These are phyloP conservation scores for Rhineura floridana DNA, from an alignment of 2,113 vertebrate genomes.

Conservation along the genomic window DNA sequence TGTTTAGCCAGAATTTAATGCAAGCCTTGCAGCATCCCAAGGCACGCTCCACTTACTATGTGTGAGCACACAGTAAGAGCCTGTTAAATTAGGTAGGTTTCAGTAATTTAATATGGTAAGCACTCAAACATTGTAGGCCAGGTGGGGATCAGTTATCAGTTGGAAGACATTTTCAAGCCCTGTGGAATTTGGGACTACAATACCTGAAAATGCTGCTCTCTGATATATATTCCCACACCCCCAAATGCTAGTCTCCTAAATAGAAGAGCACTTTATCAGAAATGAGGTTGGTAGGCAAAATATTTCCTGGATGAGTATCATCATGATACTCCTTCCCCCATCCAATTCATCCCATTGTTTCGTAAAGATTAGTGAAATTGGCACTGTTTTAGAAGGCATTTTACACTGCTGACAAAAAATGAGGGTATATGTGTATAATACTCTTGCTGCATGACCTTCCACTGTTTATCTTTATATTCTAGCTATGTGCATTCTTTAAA, in stretches of 20 bases:
- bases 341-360: neutral
- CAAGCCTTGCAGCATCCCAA: fast-evolving
- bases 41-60: neutral
- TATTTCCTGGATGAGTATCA: neutral
- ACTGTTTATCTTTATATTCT: neutral
- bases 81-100: neutral
- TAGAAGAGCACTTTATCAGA: neutral
- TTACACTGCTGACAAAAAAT: neutral
- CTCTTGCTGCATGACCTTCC: neutral
- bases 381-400: neutral
- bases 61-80: neutral
- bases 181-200: neutral
- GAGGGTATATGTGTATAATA: neutral
- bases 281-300: neutral
- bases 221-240: too few relatives aligned
- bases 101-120: neutral
- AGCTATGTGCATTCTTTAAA: neutral
- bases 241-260: too few relatives aligned
- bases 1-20: neutral
- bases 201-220: neutral
- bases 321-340: neutral
- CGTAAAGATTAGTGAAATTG: neutral
- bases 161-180: neutral
- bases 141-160: neutral
- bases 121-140: neutral